These are phyloP conservation scores for Acromyrmex echinatior DNA, from an alignment of 1,140 invertebrate species.

Conservation along the genomic window DNA sequence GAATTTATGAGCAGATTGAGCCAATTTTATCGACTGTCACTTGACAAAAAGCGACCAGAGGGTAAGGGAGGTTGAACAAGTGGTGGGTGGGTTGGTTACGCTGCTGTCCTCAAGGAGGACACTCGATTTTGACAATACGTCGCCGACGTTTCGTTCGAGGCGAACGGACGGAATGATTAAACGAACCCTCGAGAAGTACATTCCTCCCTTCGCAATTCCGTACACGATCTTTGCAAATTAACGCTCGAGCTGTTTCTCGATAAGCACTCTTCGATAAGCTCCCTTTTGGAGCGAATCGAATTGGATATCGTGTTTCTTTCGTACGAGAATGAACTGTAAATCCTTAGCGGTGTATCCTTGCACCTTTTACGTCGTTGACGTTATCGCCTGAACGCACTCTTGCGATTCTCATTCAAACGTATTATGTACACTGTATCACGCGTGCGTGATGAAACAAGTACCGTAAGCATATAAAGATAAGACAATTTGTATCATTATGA, in stretches of 20 bases:
- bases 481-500: not conserved
- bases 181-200: slow-evolving; percentile 70
- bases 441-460: not conserved
- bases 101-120: slow-evolving; percentile 52
- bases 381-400: not conserved
- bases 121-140: slow-evolving; percentile 76
- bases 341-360: slow-evolving; percentile 39
- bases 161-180: slow-evolving; percentile 67
- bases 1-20: slow-evolving; percentile 68
- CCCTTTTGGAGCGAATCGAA: slow-evolving; percentile 68
- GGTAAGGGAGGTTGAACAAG: slow-evolving; percentile 24
- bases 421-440: not conserved
- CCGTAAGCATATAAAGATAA: not conserved
- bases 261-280: slow-evolving; percentile 38
- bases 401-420: not conserved
- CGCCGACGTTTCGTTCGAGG: slow-evolving; percentile 22
- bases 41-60: slow-evolving; percentile 21
- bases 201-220: not conserved
- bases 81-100: slow-evolving; percentile 61
- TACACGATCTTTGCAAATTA: slow-evolving; percentile 74
- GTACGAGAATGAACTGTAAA: slow-evolving; percentile 43
- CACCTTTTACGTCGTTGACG: slow-evolving; percentile 4
- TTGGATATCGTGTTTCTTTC: slow-evolving; percentile 71
- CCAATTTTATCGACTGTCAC: slow-evolving; percentile 72
- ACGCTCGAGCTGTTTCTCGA: slow-evolving; percentile 70